phyloP scores from a whole-genome alignment of 2,888 invertebrate genomes.

The Catocala nupta region DNA sequence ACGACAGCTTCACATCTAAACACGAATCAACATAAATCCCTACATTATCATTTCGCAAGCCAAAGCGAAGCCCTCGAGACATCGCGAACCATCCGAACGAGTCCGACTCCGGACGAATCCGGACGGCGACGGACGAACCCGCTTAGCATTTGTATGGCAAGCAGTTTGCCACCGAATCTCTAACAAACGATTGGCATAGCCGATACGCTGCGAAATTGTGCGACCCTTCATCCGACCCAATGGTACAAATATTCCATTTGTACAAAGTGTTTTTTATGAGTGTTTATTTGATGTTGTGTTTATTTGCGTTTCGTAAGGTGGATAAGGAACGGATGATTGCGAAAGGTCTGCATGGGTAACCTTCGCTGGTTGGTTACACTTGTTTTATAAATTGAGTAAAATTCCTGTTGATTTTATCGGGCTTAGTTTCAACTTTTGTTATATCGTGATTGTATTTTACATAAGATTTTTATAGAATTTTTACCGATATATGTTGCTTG shows the following conservation, averaged over 20 bases:
- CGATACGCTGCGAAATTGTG: constrained; percentile 49
- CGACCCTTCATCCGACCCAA: constrained; percentile 42
- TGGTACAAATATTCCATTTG: constrained; percentile 52
- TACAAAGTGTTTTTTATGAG: constrained; percentile 51
- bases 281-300: constrained; percentile 48
- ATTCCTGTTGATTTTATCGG: background rate
- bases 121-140: constrained; percentile 25
- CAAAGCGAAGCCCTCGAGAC: constrained; percentile 51
- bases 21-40: constrained; percentile 57
- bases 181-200: constrained; percentile 54
- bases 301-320: constrained; percentile 29
- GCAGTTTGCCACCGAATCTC: constrained; percentile 55
- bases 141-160: constrained; percentile 63
- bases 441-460: too few species aligned
- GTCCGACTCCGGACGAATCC: constrained; percentile 36
- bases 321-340: constrained; percentile 10
- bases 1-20: constrained; percentile 33
- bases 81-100: constrained; percentile 26
- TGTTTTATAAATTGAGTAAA: constrained; percentile 29
- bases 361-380: constrained; percentile 18
- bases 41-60: constrained; percentile 47
- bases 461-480: too few species aligned
- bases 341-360: constrained; percentile 7
- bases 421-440: too few species aligned
- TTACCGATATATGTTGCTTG: too few species aligned